Evolutionary conservation across 2,113 vertebrate genomes (phyloP).

Genomic region (Nesoenas mayeri): DNA sequence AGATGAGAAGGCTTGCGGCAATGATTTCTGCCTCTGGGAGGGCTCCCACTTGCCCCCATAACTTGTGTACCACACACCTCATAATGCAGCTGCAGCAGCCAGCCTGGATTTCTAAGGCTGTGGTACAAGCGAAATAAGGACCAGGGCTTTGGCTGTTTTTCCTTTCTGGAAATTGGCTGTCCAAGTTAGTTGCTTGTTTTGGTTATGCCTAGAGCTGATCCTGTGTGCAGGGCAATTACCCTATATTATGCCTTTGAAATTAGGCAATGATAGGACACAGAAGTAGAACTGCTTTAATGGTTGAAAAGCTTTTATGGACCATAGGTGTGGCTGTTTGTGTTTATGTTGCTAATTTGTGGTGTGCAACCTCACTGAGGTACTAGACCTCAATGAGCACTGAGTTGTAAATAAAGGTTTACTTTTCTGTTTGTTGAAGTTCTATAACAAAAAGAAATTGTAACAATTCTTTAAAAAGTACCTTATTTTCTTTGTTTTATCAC

Average conservation of each 20-base stretch:
- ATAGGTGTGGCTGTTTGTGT: constrained; percentile 62
- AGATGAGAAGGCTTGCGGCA: not conserved
- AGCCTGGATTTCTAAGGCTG: not conserved
- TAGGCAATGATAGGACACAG: constrained; percentile 14
- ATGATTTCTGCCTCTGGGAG: not conserved
- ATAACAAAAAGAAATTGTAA: not conserved
- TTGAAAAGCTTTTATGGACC: constrained; percentile 57
- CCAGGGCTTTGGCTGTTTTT: not conserved
- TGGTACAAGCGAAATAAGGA: not conserved
- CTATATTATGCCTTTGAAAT: constrained; percentile 56
- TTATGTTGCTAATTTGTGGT: constrained; percentile 63
- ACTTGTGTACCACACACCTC: not conserved
- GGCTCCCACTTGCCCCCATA: not conserved
- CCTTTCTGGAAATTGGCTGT: constrained; percentile 25
- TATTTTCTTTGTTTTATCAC: not conserved
- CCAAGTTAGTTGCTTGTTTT: constrained; percentile 46
- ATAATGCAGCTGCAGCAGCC: not conserved
- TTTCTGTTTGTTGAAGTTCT: not conserved
- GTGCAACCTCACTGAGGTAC: constrained; percentile 32
- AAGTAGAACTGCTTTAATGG: not conserved
- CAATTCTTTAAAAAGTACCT: not conserved
- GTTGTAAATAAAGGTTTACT: not conserved
- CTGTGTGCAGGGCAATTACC: constrained; percentile 26
- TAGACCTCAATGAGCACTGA: constrained; percentile 50
- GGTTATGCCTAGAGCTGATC: constrained; percentile 54